These are phyloP conservation scores for Spinus olivaceus DNA, from an alignment of 2,797 vertebrate genomes.

Conservation along the genomic window DNA sequence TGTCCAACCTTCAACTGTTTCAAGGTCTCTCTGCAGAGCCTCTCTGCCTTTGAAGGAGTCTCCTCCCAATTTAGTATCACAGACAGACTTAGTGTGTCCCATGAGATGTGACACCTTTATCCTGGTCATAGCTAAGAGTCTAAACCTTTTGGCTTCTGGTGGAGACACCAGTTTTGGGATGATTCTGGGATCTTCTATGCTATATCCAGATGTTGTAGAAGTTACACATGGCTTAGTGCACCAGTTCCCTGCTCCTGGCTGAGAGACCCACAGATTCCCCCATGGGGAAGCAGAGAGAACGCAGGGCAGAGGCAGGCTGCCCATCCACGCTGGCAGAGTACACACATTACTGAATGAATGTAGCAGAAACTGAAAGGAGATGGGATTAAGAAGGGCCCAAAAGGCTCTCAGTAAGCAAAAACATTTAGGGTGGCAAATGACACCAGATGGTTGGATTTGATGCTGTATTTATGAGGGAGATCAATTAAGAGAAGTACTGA, in stretches of 20 bases:
- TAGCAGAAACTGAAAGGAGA: background rate
- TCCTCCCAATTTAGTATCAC: background rate
- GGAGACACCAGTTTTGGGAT: background rate
- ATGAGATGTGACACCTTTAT: background rate
- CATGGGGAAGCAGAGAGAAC: background rate
- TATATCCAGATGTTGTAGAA: background rate
- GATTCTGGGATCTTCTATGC: background rate
- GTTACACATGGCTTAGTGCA: fast-evolving
- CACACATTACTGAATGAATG: no score
- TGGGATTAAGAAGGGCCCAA: background rate
- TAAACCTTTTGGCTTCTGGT: background rate
- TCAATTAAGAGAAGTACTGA: conserved; percentile 20
- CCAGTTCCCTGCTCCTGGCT: background rate
- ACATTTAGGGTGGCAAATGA: background rate
- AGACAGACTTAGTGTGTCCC: background rate
- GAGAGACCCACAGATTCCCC: background rate
- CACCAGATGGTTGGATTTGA: background rate
- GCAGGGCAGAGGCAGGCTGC: background rate
- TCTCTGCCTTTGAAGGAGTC: background rate
- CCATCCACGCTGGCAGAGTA: fast-evolving
- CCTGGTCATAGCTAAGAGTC: background rate
- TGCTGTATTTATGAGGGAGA: background rate
- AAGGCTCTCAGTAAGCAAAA: background rate
- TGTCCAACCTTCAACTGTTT: background rate
- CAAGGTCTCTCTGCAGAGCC: background rate